Conservation (phyloP, 2,797 vertebrate species). For the Enteromius unitaeniatus region DNA sequence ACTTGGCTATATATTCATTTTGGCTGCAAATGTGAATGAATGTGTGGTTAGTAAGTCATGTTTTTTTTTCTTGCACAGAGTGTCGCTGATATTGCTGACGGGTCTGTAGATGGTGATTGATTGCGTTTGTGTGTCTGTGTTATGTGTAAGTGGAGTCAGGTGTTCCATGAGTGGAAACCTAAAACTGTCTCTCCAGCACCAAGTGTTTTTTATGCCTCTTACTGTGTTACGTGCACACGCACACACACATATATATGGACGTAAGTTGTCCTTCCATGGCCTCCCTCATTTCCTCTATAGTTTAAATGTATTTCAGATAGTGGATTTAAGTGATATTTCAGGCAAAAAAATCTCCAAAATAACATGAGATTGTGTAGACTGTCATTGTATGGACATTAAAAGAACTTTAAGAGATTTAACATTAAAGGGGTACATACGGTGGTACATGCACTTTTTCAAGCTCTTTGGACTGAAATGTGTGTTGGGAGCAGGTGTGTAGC, state of each 20-base stretch:
- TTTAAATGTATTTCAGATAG: not conserved
- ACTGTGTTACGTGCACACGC: slow-evolving; percentile 32
- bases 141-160: slow-evolving; percentile 47
- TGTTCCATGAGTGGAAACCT: slow-evolving; percentile 53
- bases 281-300: not conserved
- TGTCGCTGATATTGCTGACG: slow-evolving; percentile 12
- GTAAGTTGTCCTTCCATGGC: not conserved
- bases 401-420: not conserved
- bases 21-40: slow-evolving; percentile 7
- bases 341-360: not conserved
- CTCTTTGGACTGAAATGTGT: too few relatives aligned
- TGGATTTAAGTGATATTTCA: not conserved
- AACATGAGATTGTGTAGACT: not conserved
- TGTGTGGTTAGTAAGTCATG: not conserved
- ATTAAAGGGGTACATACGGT: too few relatives aligned
- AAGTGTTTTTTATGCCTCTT: slow-evolving; percentile 51
- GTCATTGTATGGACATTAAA: not conserved
- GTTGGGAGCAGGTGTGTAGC: too few relatives aligned
- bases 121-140: slow-evolving; percentile 23
- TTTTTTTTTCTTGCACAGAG: not conserved
- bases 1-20: not conserved
- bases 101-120: slow-evolving; percentile 39
- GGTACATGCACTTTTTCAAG: too few relatives aligned
- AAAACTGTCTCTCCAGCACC: slow-evolving; percentile 42
- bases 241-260: not conserved